Conservation (phyloP, 2,113 vertebrate genomes). For the Misgurnus mizolepis region DNA sequence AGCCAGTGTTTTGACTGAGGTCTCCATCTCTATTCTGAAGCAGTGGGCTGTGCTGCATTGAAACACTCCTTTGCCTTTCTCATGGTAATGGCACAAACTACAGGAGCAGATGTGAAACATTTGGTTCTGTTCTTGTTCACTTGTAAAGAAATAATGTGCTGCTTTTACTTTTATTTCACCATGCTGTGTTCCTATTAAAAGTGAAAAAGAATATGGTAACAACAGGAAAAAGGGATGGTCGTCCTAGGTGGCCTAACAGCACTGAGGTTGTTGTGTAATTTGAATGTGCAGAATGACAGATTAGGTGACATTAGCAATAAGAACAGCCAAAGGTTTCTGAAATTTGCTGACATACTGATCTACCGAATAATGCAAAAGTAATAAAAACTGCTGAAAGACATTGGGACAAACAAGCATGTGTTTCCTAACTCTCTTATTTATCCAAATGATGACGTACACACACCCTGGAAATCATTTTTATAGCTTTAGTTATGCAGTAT, state of each 20-base stretch:
- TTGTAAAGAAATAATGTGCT: conserved; percentile 91
- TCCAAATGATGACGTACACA: not conserved
- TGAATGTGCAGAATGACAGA: not conserved
- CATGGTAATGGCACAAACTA: conserved; percentile 85
- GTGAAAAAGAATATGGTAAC: conserved; percentile 53
- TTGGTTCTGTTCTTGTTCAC: conserved; percentile 88
- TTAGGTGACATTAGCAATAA: not conserved
- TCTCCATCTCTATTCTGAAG: conserved; percentile 73
- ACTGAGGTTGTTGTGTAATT: conserved; percentile 24
- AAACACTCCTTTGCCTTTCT: conserved; percentile 81
- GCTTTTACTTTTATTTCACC: conserved; percentile 72
- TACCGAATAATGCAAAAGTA: not conserved
- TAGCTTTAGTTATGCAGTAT: conserved; percentile 29
- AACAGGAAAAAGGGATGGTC: conserved; percentile 67
- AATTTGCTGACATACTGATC: conserved; percentile 7
- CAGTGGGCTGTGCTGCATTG: conserved; percentile 77
- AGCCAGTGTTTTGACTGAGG: conserved; percentile 64
- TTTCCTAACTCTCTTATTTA: not conserved
- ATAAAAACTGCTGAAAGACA: not conserved
- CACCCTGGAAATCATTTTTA: conserved; percentile 16
- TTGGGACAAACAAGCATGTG: not conserved
- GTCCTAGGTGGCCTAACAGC: conserved; percentile 79
- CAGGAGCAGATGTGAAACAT: conserved; percentile 96
- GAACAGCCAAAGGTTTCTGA: conserved; percentile 42
- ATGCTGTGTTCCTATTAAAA: conserved; percentile 67